Evolutionary conservation across 2,797 vertebrate genomes (phyloP), one percentile per base, ranked within the genome.

Genomic region (Gouania willdenowi): DNA sequence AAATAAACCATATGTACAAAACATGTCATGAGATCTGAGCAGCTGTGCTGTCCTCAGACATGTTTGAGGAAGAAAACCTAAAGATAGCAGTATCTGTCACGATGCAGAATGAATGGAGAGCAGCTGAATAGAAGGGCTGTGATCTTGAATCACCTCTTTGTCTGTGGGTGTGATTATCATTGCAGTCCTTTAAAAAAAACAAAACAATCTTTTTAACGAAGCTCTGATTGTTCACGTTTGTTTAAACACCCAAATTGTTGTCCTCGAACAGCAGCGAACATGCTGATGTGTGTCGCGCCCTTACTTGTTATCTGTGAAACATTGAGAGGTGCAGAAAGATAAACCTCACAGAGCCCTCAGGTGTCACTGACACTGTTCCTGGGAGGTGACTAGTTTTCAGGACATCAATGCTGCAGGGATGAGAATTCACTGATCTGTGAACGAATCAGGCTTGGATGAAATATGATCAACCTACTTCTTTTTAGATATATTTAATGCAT

Each of bases 51-150:
- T 43, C 52, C 14, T 41, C 57, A 61, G 54, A 51, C 16, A 25
- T n/a, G 34, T 55, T 59, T 38, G 13, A 26, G 29, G 19, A 29
- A n/a, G n/a, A 37, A 10, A 27, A 29, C 38, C 2, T 23, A 57
- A 54, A 69, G 75, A 47, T 45, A 75, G 59, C 24, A 36, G 19
- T 15, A 24, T 22, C 23, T 48, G 10, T 41, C 34, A 53, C 41
- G 35, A 38, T 62, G 57, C 30, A 45, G 26, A 39, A 18, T 55
- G 9, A 20, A 41, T 51, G 5, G 16, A 35, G 13, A 21, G 29
- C 9, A 42, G 29, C 38, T 38, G 12, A 20, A 21, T n/a, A 32
- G 21, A 19, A 21, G 16, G 10, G 6, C 6, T 13, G 25, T 6
- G n/a, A 27, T 62, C 17, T 22, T 29, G 11, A 21, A 25, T 5